phyloP scores from a whole-genome alignment of 2,797 vertebrate genomes.

The Typhlichthys eigenmanni region DNA sequence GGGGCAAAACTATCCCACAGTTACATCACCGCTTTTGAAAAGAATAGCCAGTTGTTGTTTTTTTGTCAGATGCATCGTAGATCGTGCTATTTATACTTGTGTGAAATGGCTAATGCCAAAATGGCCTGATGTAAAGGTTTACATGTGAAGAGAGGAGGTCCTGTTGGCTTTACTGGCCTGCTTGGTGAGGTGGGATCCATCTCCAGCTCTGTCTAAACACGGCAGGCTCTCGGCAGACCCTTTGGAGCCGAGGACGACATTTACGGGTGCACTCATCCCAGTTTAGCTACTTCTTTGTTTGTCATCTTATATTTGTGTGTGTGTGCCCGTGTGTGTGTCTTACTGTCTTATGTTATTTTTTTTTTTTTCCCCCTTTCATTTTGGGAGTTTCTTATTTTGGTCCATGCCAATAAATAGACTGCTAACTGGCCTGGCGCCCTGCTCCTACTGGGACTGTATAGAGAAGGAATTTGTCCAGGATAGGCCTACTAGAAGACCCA shows the following conservation, averaged over 20 bases:
- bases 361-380: neutral
- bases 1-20: slow-evolving; percentile 34
- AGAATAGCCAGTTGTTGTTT: slow-evolving; percentile 32
- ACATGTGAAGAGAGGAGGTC: slow-evolving; percentile 36
- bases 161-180: slow-evolving; percentile 51
- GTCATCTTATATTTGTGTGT: neutral
- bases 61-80: slow-evolving; percentile 26
- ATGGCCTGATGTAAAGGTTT: slow-evolving; percentile 39
- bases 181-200: slow-evolving; percentile 50
- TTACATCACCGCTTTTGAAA: slow-evolving; percentile 57
- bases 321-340: slow-evolving; percentile 23
- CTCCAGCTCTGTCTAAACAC: slow-evolving; percentile 71
- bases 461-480: slow-evolving; percentile 2
- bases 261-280: slow-evolving; percentile 44
- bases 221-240: slow-evolving; percentile 56
- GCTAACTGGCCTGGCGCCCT: neutral
- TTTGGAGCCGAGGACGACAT: slow-evolving; percentile 55
- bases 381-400: slow-evolving; percentile 14
- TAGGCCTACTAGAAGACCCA: slow-evolving; percentile 6
- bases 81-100: slow-evolving; percentile 19
- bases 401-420: slow-evolving; percentile 13
- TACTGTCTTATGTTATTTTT: neutral
- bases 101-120: slow-evolving; percentile 40
- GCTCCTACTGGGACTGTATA: slow-evolving; percentile 2
- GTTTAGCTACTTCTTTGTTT: slow-evolving; percentile 22